Evolutionary conservation across 35 echinoderm and acorn worm species (phyloP).

Genomic region (Eucidaris tribuloides): DNA sequence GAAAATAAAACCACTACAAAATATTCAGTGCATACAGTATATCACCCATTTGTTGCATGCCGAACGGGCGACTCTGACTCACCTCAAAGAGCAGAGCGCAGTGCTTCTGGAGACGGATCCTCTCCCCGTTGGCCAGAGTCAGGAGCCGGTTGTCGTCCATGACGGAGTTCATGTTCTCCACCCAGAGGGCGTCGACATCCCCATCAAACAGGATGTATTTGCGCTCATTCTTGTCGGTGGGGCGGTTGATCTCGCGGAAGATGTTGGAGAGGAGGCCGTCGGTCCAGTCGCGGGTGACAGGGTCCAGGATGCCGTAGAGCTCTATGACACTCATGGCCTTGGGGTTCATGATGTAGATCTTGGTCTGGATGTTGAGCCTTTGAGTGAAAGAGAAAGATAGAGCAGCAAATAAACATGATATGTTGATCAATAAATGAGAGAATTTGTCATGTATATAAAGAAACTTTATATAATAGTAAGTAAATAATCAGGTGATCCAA

Average conservation of each 20-base stretch:
- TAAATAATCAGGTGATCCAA: no score
- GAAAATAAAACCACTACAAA: no score
- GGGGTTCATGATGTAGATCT: constrained; percentile 93
- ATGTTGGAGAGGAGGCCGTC: constrained; percentile 99
- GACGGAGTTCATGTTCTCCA: constrained; percentile 99
- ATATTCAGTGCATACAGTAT: no score
- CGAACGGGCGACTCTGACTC: no score
- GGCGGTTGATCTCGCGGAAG: constrained; percentile 98
- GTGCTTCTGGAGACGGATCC: constrained; percentile 96
- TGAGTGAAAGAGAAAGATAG: not conserved
- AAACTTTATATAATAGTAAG: no score
- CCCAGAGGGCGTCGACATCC: constrained; percentile 91
- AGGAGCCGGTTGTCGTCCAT: constrained; percentile 96
- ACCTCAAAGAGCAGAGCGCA: constrained; percentile 99
- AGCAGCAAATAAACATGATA: not conserved
- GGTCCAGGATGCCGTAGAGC: constrained; percentile 92
- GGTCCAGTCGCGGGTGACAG: constrained; percentile 88
- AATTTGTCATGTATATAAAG: no score
- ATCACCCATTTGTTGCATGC: no score
- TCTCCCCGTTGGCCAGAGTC: constrained; percentile 96
- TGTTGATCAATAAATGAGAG: no score
- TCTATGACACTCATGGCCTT: constrained; percentile 97
- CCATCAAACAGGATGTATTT: constrained; percentile 99
- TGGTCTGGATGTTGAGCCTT: constrained; percentile 82
- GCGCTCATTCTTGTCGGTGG: constrained; percentile 97